These are phyloP conservation scores for Actinernus sp. DNA, from an alignment of 92 coral and sea anemone genomes.

Conservation along the genomic window DNA sequence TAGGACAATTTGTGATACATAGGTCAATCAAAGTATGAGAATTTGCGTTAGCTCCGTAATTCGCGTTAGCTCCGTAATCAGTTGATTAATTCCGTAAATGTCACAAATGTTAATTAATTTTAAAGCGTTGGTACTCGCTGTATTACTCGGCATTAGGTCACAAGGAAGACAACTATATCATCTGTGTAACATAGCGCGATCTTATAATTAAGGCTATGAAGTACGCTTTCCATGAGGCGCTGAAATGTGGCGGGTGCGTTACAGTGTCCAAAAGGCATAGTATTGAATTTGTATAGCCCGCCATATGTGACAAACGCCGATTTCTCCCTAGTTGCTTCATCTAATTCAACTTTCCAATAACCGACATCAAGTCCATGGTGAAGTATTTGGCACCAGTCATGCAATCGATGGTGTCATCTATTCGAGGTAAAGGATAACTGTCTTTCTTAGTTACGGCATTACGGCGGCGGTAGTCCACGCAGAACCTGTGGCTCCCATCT, in stretches of 20 bases:
- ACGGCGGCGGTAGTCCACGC: neutral
- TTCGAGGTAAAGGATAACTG: conserved; percentile 1
- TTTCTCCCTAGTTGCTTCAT: neutral
- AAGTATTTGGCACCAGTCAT: neutral
- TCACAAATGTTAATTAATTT: no score
- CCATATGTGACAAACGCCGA: no score
- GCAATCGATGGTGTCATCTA: neutral
- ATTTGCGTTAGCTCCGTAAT: no score
- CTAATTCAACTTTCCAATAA: neutral
- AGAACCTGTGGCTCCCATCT: no score
- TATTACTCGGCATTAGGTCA: no score
- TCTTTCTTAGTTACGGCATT: conserved; percentile 13
- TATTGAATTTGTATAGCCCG: neutral
- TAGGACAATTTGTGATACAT: no score
- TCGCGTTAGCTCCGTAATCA: no score
- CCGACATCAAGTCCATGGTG: conserved; percentile 7
- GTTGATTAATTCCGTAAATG: no score
- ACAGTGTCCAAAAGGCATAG: no score
- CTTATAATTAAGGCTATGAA: conserved; percentile 2
- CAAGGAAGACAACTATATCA: conserved; percentile 33
- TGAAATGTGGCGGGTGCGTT: conserved; percentile 37
- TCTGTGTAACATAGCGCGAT: conserved; percentile 4
- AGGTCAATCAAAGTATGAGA: no score
- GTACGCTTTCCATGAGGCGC: conserved; percentile 22
- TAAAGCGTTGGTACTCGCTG: no score